Evolutionary conservation across 2,113 vertebrate species (phyloP).

Genomic region (Phylloscopus trochiloides): DNA sequence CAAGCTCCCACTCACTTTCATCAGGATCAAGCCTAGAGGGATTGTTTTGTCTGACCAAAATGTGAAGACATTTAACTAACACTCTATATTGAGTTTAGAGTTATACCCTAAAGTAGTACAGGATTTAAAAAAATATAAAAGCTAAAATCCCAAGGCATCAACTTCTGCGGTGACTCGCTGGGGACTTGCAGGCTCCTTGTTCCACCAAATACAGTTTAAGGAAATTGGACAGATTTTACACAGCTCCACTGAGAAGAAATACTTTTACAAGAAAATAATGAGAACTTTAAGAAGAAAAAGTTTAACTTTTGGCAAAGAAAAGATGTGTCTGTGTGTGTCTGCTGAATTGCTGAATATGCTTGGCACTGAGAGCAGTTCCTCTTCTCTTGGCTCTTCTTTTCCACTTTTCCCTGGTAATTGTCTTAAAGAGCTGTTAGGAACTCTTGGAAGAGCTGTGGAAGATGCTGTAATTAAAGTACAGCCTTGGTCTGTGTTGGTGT

Average conservation of each 20-base stretch:
- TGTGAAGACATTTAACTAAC: background rate
- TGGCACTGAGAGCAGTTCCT: background rate
- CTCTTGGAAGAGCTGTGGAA: background rate
- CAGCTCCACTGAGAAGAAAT: background rate
- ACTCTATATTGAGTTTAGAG: background rate
- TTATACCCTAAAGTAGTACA: background rate
- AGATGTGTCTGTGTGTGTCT: background rate
- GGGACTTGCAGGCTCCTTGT: background rate
- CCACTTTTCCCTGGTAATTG: background rate
- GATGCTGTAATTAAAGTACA: background rate
- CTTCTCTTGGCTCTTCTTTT: background rate
- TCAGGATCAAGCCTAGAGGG: background rate
- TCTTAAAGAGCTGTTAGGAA: background rate
- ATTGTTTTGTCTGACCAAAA: background rate
- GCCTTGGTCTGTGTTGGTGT: background rate
- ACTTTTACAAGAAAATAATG: background rate
- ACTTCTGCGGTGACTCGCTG: accelerated
- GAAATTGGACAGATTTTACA: background rate
- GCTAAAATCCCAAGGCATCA: background rate
- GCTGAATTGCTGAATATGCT: background rate
- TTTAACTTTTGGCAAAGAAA: background rate
- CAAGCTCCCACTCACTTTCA: background rate
- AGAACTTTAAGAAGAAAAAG: background rate
- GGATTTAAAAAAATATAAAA: background rate
- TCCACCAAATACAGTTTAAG: background rate